A percentile compares a stretch with the other conserved stretches of the same genome.
phyloP scores from a whole-genome alignment of 2,888 invertebrate species.

The Leptopterna dolabrata region DNA sequence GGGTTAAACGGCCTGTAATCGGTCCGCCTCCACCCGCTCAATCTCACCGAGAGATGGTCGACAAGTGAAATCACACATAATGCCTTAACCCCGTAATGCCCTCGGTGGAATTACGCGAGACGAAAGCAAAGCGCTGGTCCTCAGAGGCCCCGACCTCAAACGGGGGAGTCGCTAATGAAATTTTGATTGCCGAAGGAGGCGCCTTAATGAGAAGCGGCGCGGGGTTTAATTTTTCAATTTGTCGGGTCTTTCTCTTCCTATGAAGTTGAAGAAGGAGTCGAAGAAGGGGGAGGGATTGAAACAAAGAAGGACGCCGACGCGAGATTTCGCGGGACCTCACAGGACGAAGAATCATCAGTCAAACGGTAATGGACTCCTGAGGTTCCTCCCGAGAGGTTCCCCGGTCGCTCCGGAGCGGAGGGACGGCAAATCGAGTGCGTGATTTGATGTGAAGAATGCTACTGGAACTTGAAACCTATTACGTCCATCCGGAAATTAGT shows the following conservation, averaged over 20 bases:
- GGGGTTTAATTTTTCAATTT: conserved; percentile 53
- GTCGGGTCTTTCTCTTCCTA: not conserved
- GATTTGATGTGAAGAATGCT: conserved; percentile 52
- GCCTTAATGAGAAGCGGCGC: conserved; percentile 47
- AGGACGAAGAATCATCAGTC: conserved; percentile 50
- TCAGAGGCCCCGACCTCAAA: not conserved
- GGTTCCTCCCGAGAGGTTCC: not conserved
- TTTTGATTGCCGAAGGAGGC: conserved; percentile 55
- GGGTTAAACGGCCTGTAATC: not conserved
- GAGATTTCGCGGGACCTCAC: conserved; percentile 42
- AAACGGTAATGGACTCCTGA: conserved; percentile 43
- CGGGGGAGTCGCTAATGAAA: conserved; percentile 53
- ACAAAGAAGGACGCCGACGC: conserved; percentile 9
- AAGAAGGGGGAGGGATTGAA: not conserved
- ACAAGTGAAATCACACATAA: conserved; percentile 38
- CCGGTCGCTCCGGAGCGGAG: not conserved
- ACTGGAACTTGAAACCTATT: conserved; percentile 50
- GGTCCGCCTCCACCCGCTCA: not conserved
- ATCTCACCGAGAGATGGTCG: not conserved
- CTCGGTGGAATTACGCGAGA: conserved; percentile 47
- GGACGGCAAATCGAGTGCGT: conserved; percentile 14
- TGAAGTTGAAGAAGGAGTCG: not conserved
- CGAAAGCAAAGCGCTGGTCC: conserved; percentile 3
- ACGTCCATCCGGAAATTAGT: conserved; percentile 31
- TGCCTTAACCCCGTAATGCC: not conserved